Base-by-base conservation (phyloP, 2,888 invertebrate species). In the Philaethria dido region DNA sequence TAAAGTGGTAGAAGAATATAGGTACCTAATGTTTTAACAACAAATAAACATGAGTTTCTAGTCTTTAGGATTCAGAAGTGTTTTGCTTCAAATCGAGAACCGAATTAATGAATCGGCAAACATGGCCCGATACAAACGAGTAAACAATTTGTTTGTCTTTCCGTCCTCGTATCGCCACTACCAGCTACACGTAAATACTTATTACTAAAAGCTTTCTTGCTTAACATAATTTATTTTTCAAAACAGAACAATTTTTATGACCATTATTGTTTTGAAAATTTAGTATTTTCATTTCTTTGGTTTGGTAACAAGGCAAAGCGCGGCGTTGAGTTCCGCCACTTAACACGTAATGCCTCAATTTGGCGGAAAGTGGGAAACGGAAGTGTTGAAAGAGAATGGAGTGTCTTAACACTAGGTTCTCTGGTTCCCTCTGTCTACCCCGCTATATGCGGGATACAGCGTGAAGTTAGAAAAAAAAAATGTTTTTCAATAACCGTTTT, bases 61-160 rank as follows among this genome's bases (percentile, higher is more conserved):
- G 66, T 63, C 66, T 68, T 72, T 69, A 70, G 57, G 66, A 62
- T 61, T 76, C 73, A 69, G 71, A 75, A 77, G 74, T 74, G 76
- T 75, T 70, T 74, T 72, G 73, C 73, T 50, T 67, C 73, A 75
- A 75, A 72, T 77, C 73, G 72, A 77, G 76, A 74, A 74, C 73
- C 76, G 62, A 60, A 69, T 73, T 74, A 77, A 78, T 74, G 82
- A 86, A 79, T 73, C 68, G 62, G 80, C 80, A 85, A 83, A 84
- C 80, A 83, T 66, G 67, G 73, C 71, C 73, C 75, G 77, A 78
- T 77, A 79, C 78, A 80, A 80, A 78, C 77, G 77, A 75, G 75
- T 74, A 80, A 83, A 83, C 78, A 80, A 78, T 78, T 83, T 83
- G 81, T 85, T 83, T 84, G 79, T 73, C 72, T 76, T 75, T 69